Percentiles rank a stretch among this genome's conserved stretches.
Conservation (phyloP, 2,888 invertebrate species). For the Diabrotica balteata region DNA sequence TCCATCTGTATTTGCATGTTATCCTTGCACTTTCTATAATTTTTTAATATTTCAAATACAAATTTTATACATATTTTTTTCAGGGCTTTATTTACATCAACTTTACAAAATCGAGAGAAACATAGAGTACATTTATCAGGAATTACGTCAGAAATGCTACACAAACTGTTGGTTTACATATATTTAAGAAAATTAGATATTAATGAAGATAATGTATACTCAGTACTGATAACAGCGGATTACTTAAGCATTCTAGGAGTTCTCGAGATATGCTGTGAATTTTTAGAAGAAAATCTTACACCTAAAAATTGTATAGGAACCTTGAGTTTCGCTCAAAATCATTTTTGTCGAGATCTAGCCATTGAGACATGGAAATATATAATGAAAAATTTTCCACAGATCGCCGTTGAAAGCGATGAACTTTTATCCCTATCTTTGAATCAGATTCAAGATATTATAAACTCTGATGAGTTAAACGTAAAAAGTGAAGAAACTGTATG, state of each 20-base stretch:
- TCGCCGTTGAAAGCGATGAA: slow-evolving; percentile 77
- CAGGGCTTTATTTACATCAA: slow-evolving; percentile 84
- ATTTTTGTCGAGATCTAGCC: slow-evolving; percentile 77
- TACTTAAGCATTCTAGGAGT: slow-evolving; percentile 86
- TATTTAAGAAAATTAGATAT: slow-evolving; percentile 82
- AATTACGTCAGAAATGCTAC: slow-evolving; percentile 79
- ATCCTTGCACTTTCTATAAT: too few species aligned
- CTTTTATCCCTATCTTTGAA: slow-evolving; percentile 74
- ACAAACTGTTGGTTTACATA: slow-evolving; percentile 81
- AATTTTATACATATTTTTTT: slow-evolving; percentile 1
- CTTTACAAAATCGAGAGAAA: slow-evolving; percentile 73
- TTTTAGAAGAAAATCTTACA: slow-evolving; percentile 71
- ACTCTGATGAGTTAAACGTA: slow-evolving; percentile 85
- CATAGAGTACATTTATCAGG: slow-evolving; percentile 77
- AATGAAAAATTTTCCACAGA: slow-evolving; percentile 78
- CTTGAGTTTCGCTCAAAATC: slow-evolving; percentile 81
- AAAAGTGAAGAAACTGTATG: slow-evolving; percentile 88
- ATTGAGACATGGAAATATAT: slow-evolving; percentile 63
- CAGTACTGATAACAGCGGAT: slow-evolving; percentile 84
- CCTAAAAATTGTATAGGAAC: slow-evolving; percentile 86
- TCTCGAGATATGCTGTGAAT: slow-evolving; percentile 81
- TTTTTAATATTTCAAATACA: too few species aligned
- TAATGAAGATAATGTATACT: slow-evolving; percentile 79
- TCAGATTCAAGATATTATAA: slow-evolving; percentile 78
- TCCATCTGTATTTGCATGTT: too few species aligned